phyloP scores from a whole-genome alignment of 2,888 invertebrate genomes.

The Machimus rusticus region DNA sequence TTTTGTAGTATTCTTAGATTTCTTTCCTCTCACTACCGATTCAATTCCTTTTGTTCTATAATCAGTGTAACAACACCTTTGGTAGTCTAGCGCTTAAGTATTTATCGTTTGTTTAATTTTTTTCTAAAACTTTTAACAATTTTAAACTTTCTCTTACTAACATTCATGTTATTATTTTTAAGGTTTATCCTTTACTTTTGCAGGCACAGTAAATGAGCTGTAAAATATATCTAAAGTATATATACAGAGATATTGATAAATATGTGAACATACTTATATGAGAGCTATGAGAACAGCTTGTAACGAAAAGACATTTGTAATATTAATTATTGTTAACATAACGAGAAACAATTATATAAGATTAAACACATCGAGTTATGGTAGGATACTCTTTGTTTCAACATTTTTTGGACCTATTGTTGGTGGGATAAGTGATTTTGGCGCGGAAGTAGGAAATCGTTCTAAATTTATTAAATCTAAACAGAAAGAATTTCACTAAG shows the following conservation, averaged over 20 bases:
- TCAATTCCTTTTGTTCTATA: neutral
- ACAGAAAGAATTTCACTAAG: conserved; percentile 16
- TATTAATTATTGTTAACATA: conserved; percentile 50
- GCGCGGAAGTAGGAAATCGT: neutral
- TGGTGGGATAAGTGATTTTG: neutral
- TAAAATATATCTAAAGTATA: conserved; percentile 50
- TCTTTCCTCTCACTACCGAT: neutral
- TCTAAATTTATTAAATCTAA: neutral
- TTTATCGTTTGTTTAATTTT: neutral
- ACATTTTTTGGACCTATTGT: neutral
- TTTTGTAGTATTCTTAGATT: conserved; percentile 16
- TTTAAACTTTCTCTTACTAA: conserved; percentile 63
- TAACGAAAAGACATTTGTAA: conserved; percentile 59
- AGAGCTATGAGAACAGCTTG: conserved; percentile 52
- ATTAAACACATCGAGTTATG: conserved; percentile 24
- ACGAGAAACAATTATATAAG: conserved; percentile 1
- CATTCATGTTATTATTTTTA: conserved; percentile 64
- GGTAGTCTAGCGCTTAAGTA: neutral
- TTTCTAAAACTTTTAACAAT: conserved; percentile 54
- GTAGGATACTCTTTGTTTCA: neutral
- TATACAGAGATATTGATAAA: conserved; percentile 48
- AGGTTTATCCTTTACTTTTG: conserved; percentile 65
- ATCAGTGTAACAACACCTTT: neutral
- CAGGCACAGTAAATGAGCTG: conserved; percentile 62
- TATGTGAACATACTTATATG: conserved; percentile 52